These are phyloP conservation scores for Trogon melanurus DNA, from an alignment of 2,113 vertebrate genomes.

Conservation along the genomic window DNA sequence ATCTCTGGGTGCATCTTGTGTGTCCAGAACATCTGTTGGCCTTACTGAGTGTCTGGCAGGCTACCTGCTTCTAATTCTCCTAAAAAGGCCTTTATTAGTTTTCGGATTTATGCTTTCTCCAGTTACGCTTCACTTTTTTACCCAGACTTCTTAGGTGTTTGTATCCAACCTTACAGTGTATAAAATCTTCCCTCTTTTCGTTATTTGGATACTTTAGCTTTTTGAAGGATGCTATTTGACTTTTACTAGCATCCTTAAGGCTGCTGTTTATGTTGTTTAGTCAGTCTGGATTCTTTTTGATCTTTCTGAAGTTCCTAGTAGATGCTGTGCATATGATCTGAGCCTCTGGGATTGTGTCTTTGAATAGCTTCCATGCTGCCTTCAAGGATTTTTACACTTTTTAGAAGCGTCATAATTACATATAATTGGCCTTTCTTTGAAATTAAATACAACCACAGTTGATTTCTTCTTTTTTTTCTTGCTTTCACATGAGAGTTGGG, in stretches of 20 bases:
- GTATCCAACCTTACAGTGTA: not conserved
- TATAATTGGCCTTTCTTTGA: slow-evolving; percentile 1
- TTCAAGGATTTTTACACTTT: slow-evolving; percentile 39
- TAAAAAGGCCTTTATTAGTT: not conserved
- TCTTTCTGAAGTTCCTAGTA: not conserved
- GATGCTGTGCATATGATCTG: not conserved
- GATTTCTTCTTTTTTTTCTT: slow-evolving; percentile 16
- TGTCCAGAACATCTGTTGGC: not conserved
- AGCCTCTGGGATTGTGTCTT: not conserved
- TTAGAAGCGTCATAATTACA: not conserved
- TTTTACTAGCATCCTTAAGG: not conserved
- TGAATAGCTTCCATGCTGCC: not conserved
- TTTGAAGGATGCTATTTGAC: not conserved
- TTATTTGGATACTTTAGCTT: not conserved
- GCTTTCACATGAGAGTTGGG: slow-evolving; percentile 4
- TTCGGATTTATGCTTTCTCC: not conserved
- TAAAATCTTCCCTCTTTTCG: not conserved
- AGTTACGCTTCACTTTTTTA: not conserved
- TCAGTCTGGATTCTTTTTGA: not conserved
- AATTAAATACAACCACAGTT: not conserved
- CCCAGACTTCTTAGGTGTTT: not conserved
- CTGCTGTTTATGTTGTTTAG: not conserved
- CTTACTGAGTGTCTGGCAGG: not conserved
- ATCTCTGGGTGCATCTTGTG: not conserved
- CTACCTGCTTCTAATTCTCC: not conserved